Conservation (phyloP, 1,140 invertebrate genomes). For the Charaxes varanes region DNA sequence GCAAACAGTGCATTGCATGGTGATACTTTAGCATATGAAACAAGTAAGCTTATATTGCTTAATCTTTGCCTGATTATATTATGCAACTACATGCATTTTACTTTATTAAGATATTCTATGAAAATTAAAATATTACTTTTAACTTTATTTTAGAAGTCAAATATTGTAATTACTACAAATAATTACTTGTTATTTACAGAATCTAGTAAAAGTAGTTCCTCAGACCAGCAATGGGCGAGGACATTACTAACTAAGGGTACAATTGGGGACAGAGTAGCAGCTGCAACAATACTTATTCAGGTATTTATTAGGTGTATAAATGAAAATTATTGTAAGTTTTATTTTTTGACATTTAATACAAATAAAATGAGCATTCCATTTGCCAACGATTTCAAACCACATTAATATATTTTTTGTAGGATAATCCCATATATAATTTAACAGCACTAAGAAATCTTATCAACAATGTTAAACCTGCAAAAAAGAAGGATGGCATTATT, state of each 20-base stretch:
- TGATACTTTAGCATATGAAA: slow-evolving; percentile 77
- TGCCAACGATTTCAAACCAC: slow-evolving; percentile 2
- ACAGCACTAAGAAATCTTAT: slow-evolving; percentile 82
- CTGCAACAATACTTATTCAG: slow-evolving; percentile 84
- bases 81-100: neutral
- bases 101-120: neutral
- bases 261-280: slow-evolving; percentile 89
- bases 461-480: slow-evolving; percentile 86
- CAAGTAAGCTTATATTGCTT: slow-evolving; percentile 51
- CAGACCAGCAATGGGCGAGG: slow-evolving; percentile 83
- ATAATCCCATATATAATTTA: slow-evolving; percentile 89
- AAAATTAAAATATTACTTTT: neutral
- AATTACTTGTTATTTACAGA: no score
- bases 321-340: no score
- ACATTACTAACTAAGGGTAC: slow-evolving; percentile 88
- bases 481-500: slow-evolving; percentile 83
- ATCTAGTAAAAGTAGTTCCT: slow-evolving; percentile 66
- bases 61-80: no score
- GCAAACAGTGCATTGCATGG: slow-evolving; percentile 76
- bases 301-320: no score
- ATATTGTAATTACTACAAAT: no score
- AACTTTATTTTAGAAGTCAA: slow-evolving; percentile 1
- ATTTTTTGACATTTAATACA: no score
- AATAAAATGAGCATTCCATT: no score
- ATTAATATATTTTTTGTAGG: slow-evolving; percentile 74